Percentiles rank a stretch among this genome's conserved stretches.
These are phyloP conservation scores for Periophthalmus modestus DNA, from an alignment of 2,113 vertebrate genomes.

Conservation along the genomic window DNA sequence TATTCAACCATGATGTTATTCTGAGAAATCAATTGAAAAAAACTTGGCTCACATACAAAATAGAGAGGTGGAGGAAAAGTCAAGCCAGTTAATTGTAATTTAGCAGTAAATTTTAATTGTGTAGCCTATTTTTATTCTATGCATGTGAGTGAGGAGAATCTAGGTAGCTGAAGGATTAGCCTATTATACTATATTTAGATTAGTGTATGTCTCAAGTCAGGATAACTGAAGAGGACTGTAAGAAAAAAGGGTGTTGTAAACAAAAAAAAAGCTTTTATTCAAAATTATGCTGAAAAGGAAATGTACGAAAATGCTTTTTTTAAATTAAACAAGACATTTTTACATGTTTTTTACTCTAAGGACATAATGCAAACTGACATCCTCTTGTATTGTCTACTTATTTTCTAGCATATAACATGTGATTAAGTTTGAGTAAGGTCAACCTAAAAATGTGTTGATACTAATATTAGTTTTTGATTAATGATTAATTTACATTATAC, in stretches of 20 bases:
- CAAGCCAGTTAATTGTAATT: neutral
- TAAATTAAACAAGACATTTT: too few species aligned
- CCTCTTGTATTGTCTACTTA: neutral
- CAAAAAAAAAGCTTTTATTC: too few species aligned
- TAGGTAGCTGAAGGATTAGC: too few species aligned
- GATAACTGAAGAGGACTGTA: neutral
- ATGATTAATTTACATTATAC: neutral
- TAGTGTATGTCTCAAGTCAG: neutral
- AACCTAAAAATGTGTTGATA: neutral
- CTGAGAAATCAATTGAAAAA: neutral
- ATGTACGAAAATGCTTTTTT: too few species aligned
- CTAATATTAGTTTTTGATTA: neutral
- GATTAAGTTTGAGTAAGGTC: neutral
- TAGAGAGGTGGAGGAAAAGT: neutral
- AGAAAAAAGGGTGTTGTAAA: neutral
- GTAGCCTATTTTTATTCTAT: too few species aligned
- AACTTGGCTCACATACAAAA: neutral
- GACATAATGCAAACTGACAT: neutral
- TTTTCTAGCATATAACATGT: neutral
- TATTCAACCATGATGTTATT: neutral
- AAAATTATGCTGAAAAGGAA: too few species aligned
- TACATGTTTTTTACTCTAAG: neutral
- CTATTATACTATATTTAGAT: neutral
- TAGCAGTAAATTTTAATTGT: neutral
- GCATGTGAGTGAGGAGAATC: too few species aligned